Base-by-base conservation (phyloP, 2,888 invertebrate species). In the Philhelius pedissequus region DNA sequence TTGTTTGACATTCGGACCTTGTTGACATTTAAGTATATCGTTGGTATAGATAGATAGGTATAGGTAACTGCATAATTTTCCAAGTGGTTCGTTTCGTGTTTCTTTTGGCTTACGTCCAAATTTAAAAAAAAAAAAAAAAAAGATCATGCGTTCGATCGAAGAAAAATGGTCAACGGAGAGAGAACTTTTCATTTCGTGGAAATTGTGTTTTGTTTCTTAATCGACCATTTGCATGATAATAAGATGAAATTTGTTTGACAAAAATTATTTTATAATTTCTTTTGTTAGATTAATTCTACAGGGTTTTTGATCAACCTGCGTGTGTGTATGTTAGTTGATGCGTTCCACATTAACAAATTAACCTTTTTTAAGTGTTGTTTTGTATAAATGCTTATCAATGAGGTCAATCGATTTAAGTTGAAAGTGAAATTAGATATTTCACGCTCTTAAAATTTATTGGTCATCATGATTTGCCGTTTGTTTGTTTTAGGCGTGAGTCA, bases 161-260 rank as follows among this genome's bases (percentile, higher is more conserved):
- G 22, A 48, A 13, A 22, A 48, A 18, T 18, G 9, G 43, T 9
- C 18, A 40, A 43, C 11, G 32, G 56, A 56, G 3, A 52, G 56
- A 56, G 3, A 52, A 64, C 70, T 62, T 30, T 45, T 60, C 50
- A 40, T 27, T 43, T 56, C 62, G 27, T 13, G 43, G 48, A 58
- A 70, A 35, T 52, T 43, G 35, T 60, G 25, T 32, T 20, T 18
- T 60, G 32, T 22, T 48, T 25, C 20, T 58, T 35, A 64, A 35
- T 71, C 69, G 58, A 75, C 64, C 83, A 80, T 84, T 84, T 84
- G 79, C 83, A 80, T 84, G 80, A 80, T 68, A 84, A 80, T 84
- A 70, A 60, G 60, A 66, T 76, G 52, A 75, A 84, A 80, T 84
- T 84, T 80, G 71, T 84, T 80, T 75, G 68, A 80, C 83, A 80